Percentiles rank a stretch among this genome's conserved stretches.
phyloP scores from a whole-genome alignment of 2,888 invertebrate species.

The Crepidodera aurea region DNA sequence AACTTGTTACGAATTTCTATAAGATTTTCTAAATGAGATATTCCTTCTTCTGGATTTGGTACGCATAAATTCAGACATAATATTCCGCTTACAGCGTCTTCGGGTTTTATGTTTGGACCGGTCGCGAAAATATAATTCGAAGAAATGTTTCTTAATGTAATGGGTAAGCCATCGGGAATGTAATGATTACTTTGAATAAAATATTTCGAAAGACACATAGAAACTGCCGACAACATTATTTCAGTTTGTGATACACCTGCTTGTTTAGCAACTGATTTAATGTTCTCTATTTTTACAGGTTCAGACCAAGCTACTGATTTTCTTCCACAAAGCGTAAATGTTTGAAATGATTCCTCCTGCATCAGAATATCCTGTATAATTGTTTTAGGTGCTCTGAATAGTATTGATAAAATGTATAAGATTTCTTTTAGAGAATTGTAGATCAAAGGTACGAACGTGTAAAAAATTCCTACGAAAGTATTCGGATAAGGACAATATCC shows the following conservation, averaged over 20 bases:
- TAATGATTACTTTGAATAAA: constrained; percentile 55
- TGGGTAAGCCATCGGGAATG: constrained; percentile 68
- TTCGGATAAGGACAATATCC: constrained; percentile 57
- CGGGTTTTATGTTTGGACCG: constrained; percentile 59
- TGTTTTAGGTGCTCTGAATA: constrained; percentile 63
- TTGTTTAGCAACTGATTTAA: constrained; percentile 68
- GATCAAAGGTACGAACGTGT: constrained; percentile 62
- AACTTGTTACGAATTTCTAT: constrained; percentile 61
- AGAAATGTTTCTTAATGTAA: constrained; percentile 67
- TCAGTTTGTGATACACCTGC: constrained; percentile 72
- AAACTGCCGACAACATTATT: constrained; percentile 69
- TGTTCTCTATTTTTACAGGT: constrained; percentile 66
- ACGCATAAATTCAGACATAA: constrained; percentile 73
- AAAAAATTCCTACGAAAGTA: constrained; percentile 55
- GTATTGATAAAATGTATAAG: constrained; percentile 58
- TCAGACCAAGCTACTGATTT: constrained; percentile 79
- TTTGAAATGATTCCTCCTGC: constrained; percentile 66
- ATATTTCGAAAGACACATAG: constrained; percentile 71
- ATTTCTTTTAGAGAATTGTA: constrained; percentile 60
- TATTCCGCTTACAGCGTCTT: constrained; percentile 66
- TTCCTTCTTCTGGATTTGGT: constrained; percentile 57
- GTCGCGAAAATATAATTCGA: constrained; percentile 67
- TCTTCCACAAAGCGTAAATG: constrained; percentile 73
- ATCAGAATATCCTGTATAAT: constrained; percentile 69
- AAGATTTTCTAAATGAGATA: constrained; percentile 52